These are phyloP conservation scores for Megalopta genalis DNA, from an alignment of 1,140 invertebrate genomes.

Conservation along the genomic window DNA sequence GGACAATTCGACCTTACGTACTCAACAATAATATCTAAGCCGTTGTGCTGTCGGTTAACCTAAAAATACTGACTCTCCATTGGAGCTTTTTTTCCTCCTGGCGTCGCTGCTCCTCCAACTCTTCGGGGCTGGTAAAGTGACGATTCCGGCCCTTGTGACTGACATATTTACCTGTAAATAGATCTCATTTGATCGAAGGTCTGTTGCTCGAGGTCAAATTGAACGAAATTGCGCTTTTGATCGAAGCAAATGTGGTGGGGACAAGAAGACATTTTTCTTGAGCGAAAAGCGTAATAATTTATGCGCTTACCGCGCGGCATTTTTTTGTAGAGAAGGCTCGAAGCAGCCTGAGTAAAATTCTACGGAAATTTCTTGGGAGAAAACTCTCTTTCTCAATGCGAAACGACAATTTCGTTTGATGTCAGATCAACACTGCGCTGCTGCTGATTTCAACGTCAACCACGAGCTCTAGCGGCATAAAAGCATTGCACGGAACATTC, in stretches of 20 bases:
- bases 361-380: slow-evolving; percentile 32
- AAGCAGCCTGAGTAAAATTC: slow-evolving; percentile 7
- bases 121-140: slow-evolving; percentile 96
- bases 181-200: slow-evolving; percentile 10
- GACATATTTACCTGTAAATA: slow-evolving; percentile 88
- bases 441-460: slow-evolving; percentile 43
- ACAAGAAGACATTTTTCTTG: neutral
- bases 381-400: neutral
- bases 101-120: slow-evolving; percentile 91
- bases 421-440: slow-evolving; percentile 44
- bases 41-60: slow-evolving; percentile 60
- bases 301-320: slow-evolving; percentile 48
- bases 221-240: slow-evolving; percentile 9
- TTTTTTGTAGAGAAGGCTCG: neutral
- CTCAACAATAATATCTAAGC: slow-evolving; percentile 54
- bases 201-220: slow-evolving; percentile 9
- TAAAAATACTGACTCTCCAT: slow-evolving; percentile 83
- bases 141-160: slow-evolving; percentile 95
- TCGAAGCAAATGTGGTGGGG: slow-evolving; percentile 7
- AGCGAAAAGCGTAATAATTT: slow-evolving; percentile 12
- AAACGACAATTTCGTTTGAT: slow-evolving; percentile 33
- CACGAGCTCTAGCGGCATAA: slow-evolving; percentile 44
- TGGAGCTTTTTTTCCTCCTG: slow-evolving; percentile 86
- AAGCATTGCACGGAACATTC: slow-evolving; percentile 27
- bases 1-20: slow-evolving; percentile 53